Conservation (phyloP, 2,797 vertebrate species). For the Tokudaia muenninki region DNA sequence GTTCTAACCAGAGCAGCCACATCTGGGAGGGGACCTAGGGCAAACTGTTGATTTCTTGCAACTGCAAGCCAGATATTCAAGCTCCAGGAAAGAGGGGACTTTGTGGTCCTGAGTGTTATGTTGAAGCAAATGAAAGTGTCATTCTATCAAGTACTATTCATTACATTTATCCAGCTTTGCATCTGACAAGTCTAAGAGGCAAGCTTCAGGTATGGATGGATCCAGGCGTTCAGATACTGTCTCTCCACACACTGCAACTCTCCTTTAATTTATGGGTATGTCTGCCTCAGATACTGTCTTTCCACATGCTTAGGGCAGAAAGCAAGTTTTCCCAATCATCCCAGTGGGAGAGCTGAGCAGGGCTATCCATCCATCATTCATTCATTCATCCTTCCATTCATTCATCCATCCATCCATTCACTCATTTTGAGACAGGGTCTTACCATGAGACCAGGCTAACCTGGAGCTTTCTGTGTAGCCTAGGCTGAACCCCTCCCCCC, state of each 20-base stretch:
- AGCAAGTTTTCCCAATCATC: neutral
- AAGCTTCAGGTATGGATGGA: slow-evolving; percentile 5
- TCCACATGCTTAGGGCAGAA: neutral
- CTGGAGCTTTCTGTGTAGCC: neutral
- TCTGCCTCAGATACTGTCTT: neutral
- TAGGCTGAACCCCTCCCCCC: neutral
- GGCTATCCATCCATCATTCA: neutral
- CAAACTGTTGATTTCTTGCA: neutral
- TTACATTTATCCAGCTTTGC: neutral
- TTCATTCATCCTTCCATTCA: neutral
- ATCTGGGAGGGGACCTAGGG: neutral
- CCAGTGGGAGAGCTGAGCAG: neutral
- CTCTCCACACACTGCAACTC: neutral
- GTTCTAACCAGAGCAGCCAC: neutral
- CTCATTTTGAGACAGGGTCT: neutral
- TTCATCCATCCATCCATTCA: too few relatives aligned
- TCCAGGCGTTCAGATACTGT: neutral
- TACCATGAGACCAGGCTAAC: neutral
- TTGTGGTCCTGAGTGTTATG: neutral
- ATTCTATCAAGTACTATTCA: neutral
- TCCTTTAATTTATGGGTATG: neutral
- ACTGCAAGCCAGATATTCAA: neutral
- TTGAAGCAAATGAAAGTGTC: neutral
- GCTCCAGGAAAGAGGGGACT: slow-evolving; percentile 25
- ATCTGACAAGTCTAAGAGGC: neutral